phyloP scores from a whole-genome alignment of 2,888 invertebrate species.

The Thyatira batis region DNA sequence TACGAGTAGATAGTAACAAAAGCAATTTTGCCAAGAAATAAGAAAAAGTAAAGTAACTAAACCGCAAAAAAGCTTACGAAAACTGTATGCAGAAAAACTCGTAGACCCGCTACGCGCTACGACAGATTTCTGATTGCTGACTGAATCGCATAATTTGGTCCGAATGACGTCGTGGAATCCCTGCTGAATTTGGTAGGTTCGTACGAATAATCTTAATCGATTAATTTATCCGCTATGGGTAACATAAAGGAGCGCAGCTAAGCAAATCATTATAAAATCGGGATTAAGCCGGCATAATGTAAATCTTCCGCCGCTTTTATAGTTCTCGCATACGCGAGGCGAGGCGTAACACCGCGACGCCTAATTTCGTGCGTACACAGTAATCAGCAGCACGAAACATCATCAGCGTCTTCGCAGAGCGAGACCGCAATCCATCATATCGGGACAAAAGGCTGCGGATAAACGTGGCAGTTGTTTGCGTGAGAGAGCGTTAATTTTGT shows the following conservation, averaged over 20 bases:
- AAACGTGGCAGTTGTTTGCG: conserved; percentile 72
- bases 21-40: no score
- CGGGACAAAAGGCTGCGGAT: conserved; percentile 74
- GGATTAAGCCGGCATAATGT: conserved; percentile 56
- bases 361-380: conserved; percentile 69
- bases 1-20: no score
- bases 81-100: conserved; percentile 19
- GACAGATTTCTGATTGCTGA: conserved; percentile 52
- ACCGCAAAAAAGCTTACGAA: conserved; percentile 5
- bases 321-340: conserved; percentile 40
- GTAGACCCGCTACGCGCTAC: conserved; percentile 52
- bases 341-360: conserved; percentile 51
- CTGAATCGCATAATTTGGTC: conserved; percentile 53
- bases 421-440: conserved; percentile 79
- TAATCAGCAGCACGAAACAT: conserved; percentile 72
- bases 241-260: not conserved
- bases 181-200: conserved; percentile 47
- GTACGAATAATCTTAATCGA: conserved; percentile 35
- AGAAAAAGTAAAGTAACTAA: not conserved
- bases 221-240: not conserved
- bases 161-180: conserved; percentile 50
- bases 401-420: conserved; percentile 70
- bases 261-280: conserved; percentile 70
- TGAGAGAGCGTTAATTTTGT: conserved; percentile 78
- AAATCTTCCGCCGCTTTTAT: conserved; percentile 52